Base-by-base conservation (phyloP, 2,888 invertebrate species). In the Xestia c-nigrum region DNA sequence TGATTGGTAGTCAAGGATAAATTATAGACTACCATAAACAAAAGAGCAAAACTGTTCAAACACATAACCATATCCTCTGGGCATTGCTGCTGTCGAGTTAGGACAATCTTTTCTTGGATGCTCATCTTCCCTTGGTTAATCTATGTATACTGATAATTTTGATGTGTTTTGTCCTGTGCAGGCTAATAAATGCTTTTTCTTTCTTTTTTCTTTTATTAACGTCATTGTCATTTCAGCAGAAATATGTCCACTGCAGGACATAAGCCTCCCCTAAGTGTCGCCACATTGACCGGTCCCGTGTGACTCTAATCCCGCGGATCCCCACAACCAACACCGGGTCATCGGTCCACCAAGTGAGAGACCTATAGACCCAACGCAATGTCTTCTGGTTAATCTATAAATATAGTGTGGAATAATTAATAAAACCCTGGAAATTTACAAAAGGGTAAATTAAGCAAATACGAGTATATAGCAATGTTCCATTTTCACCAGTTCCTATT, bases 41-140 rank as follows among this genome's bases (percentile, higher is more conserved):
- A 43, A 80, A 50, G 16, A 40, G 9, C 38, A 46, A 38, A 77
- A n/a, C 16, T 40, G 7, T 65, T 40, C 6, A n/a, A 38, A 78
- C 6, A 57, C 21, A 19, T 19, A 3, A n/a, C 19, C 5, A 57
- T n/a, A n/a, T 24, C 40, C 12, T 47, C 55, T 69, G 16, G 31
- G 4, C 7, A n/a, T 31, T 24, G 24, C 19, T 16, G 5, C 19
- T 38, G 31, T 43, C 16, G 19, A 10, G 72, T 9, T 47, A 24
- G 5, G 47, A 9, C 19, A 7, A 1, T n/a, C 40, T 10, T 10
- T n/a, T 24, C 40, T 16, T 72, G 10, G 10, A 24, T 10, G 21
- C 24, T 73, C 50, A 16, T 10, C 21, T 6, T 19, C 9, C 19
- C 31, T 59, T 31, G 4, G 31, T 59, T 7, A 31, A 6, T 16